A percentile compares a stretch with the other conserved stretches of the same genome.
Evolutionary conservation across 2,797 vertebrate genomes (phyloP).

Genomic region (Simalia tracyae): DNA sequence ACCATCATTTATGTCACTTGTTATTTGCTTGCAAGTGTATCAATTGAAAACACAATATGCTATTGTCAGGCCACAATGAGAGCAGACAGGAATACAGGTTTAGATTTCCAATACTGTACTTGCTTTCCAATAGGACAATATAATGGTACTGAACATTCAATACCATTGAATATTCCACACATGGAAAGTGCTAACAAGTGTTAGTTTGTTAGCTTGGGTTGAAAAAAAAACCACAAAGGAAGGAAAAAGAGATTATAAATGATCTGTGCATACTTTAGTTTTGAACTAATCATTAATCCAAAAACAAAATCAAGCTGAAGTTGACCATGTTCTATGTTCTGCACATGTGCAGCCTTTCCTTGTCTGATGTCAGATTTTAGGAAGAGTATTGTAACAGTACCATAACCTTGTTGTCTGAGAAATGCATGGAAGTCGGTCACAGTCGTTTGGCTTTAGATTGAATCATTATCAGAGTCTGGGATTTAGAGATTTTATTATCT

Average conservation of each 20-base stretch:
- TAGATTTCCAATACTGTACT: conserved; percentile 37
- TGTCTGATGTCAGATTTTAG: conserved; percentile 42
- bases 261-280: too few relatives aligned
- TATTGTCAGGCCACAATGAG: conserved; percentile 61
- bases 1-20: conserved; percentile 54
- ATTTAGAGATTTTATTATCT: background rate
- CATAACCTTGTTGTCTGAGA: background rate
- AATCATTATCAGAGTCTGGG: background rate
- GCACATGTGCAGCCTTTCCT: background rate
- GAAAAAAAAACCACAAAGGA: too few relatives aligned
- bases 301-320: too few relatives aligned
- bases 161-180: too few relatives aligned
- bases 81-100: conserved; percentile 42
- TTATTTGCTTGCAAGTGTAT: conserved; percentile 59
- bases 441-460: background rate
- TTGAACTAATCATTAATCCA: too few relatives aligned
- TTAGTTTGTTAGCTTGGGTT: too few relatives aligned
- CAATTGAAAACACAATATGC: conserved; percentile 35
- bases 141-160: background rate
- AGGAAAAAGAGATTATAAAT: too few relatives aligned
- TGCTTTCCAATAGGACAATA: conserved; percentile 27
- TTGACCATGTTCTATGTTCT: too few relatives aligned
- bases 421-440: background rate
- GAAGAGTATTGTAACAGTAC: conserved; percentile 8
- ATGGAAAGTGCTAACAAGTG: too few relatives aligned